Conservation (phyloP, 2,888 invertebrate species). For the Aphodius sticticus region DNA sequence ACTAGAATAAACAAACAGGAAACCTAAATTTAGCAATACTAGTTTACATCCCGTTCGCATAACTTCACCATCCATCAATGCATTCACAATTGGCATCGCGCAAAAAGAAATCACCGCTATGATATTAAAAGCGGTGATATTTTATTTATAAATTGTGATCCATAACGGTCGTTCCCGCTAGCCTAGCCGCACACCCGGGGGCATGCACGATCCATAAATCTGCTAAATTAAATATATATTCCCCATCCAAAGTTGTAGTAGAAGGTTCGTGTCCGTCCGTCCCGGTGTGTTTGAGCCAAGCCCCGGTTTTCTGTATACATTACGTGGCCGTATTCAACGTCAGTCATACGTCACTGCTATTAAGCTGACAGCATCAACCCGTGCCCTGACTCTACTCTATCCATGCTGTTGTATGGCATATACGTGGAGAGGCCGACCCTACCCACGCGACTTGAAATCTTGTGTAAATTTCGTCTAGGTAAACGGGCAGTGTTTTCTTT, state of each 20-base stretch:
- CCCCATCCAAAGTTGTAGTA: not conserved
- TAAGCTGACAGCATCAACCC: constrained; percentile 4
- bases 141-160: constrained; percentile 4
- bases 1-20: not conserved
- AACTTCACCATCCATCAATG: not conserved
- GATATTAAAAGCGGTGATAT: not conserved
- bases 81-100: too few species aligned
- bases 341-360: constrained; percentile 4
- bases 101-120: not conserved
- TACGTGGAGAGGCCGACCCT: not conserved
- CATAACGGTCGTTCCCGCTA: not conserved
- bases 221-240: constrained; percentile 4
- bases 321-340: constrained; percentile 4
- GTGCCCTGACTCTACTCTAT: not conserved
- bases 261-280: constrained; percentile 4
- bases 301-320: constrained; percentile 4
- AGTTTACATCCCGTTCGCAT: not conserved
- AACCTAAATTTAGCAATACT: not conserved
- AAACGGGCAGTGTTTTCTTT: not conserved
- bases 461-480: constrained; percentile 4
- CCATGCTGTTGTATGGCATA: not conserved
- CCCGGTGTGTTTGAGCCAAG: constrained; percentile 4
- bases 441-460: constrained; percentile 4
- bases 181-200: not conserved
- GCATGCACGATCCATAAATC: constrained; percentile 4